Conservation (phyloP, 2,888 invertebrate species). For the Magallana nippona region DNA sequence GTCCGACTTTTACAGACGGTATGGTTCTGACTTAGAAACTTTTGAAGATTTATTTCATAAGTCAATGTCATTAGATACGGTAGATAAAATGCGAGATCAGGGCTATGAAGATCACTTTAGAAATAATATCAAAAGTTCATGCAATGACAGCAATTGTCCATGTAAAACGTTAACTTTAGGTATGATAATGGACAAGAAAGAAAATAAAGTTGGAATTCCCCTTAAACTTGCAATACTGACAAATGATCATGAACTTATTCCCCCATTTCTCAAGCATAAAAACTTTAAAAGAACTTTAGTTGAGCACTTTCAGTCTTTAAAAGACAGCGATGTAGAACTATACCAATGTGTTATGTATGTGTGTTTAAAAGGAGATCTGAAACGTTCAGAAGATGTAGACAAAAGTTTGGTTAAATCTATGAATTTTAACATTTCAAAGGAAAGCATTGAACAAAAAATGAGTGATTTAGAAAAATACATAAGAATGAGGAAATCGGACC, state of each 20-base stretch:
- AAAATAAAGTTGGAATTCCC: conserved; percentile 25
- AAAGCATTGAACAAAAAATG: neutral
- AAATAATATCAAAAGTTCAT: neutral
- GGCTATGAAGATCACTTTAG: neutral
- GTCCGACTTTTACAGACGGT: neutral
- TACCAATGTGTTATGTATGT: conserved; percentile 14
- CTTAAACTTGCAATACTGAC: neutral
- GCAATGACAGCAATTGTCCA: neutral
- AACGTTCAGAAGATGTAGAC: neutral
- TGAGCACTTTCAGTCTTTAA: neutral
- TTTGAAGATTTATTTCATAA: neutral
- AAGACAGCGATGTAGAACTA: neutral
- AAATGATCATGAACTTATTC: conserved; percentile 5
- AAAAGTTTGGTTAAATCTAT: neutral
- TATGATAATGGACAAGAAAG: neutral
- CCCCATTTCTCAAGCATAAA: neutral
- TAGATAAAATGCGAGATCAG: neutral
- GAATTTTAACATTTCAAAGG: conserved; percentile 4
- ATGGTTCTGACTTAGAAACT: neutral
- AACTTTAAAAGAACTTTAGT: neutral
- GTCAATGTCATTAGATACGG: neutral
- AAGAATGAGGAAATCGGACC: conserved; percentile 7
- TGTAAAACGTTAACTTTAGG: neutral
- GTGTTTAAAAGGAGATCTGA: neutral
- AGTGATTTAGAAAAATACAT: neutral